Evolutionary conservation across 2,113 vertebrate genomes (phyloP).

Genomic region (Myotis brandtii): DNA sequence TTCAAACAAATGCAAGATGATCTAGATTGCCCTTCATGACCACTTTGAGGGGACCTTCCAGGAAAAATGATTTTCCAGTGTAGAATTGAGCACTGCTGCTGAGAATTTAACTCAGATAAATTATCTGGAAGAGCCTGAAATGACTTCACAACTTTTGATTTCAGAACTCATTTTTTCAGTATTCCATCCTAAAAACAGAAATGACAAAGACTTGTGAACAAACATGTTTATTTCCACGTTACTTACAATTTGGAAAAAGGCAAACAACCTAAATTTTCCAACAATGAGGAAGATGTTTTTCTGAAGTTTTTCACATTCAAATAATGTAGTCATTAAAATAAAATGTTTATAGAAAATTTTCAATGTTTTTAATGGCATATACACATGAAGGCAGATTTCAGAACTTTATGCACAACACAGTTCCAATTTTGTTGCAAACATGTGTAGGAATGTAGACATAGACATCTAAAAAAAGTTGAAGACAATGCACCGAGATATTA

Average conservation of each 20-base stretch:
- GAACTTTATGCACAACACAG: not conserved
- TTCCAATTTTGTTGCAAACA: not conserved
- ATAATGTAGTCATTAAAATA: not conserved
- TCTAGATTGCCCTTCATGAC: not conserved
- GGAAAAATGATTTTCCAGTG: not conserved
- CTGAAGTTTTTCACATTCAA: not conserved
- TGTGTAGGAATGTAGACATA: not conserved
- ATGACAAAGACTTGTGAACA: not conserved
- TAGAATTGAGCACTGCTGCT: not conserved
- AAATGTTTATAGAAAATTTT: not conserved
- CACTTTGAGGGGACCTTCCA: not conserved
- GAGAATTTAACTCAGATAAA: not conserved
- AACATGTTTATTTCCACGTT: not conserved
- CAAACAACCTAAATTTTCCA: not conserved
- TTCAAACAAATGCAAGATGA: not conserved
- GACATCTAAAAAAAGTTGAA: not conserved
- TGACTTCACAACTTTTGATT: not conserved
- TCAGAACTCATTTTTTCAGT: not conserved
- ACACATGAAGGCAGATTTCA: not conserved
- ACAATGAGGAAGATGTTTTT: not conserved
- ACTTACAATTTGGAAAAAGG: not conserved
- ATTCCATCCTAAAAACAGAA: constrained; percentile 17
- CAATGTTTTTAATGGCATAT: constrained; percentile 35
- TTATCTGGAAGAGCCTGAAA: not conserved
- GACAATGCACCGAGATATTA: not conserved